Evolutionary conservation across 2,113 vertebrate genomes (phyloP), one percentile per base, ranked within the genome.

Genomic region (Prunella fulvescens): DNA sequence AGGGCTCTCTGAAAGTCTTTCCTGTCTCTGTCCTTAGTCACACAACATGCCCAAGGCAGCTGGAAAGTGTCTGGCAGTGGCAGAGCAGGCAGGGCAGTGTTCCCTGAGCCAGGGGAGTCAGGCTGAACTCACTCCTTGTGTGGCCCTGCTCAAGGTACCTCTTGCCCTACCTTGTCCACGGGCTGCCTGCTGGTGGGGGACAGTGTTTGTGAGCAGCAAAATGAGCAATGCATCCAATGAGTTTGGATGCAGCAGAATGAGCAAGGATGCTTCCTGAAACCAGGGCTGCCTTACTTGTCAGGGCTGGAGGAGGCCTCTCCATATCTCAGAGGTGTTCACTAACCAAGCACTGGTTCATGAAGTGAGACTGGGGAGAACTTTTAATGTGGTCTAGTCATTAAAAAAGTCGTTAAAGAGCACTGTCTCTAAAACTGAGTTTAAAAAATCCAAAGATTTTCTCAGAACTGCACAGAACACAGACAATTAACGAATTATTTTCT

Each of bases 41-140:
- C 69, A 81, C 9, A 54, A 3, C 0, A 0, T 40, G 44, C 28
- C 40, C 5, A 6, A 48, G 56, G 25, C 20, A 58, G 51, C 48
- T 2, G 3, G 47, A 65, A 42, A 25, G 37, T 40, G 71, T 86
- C 61, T 77, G 71, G 33, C 54, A 81, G 47, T 8, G 29, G 25
- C 69, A 70, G 60, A 73, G 25, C n/a, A 79, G 35, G 18, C 10
- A 73, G 37, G 13, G 29, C 25, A 71, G 60, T 6, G 7, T 19
- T 66, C 29, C 48, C 12, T 4, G 15, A 82, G 61, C 44, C 78
- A 47, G 50, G 10, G 74, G 12, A 60, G 20, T 39, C 56, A 93
- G 45, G 17, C 65, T 70, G 37, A 40, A 14, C 28, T 85, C 2
- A 2, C 14, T 61, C 53, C 1, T 56, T 48, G 9, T 2, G 1